These are phyloP conservation scores for Elgaria multicarinata DNA, from an alignment of 2,113 vertebrate species.

Conservation along the genomic window DNA sequence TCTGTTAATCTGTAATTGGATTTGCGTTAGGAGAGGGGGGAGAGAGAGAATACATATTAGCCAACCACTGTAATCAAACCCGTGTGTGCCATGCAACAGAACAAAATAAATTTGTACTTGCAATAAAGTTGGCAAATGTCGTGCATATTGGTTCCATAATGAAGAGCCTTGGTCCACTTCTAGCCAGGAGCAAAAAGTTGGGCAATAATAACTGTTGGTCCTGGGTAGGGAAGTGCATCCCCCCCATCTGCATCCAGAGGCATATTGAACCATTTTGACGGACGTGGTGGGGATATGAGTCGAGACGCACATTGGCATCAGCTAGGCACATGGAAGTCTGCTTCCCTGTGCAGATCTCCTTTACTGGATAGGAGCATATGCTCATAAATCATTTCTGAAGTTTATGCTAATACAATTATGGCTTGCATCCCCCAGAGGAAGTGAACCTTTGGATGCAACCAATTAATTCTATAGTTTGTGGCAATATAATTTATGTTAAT, in stretches of 20 bases:
- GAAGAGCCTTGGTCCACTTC: no score
- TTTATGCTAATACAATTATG: background rate
- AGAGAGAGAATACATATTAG: background rate
- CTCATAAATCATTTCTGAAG: background rate
- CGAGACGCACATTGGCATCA: background rate
- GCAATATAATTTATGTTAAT: background rate
- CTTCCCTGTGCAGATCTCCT: no score
- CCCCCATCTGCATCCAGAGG: background rate
- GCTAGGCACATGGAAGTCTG: background rate
- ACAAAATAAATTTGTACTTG: background rate
- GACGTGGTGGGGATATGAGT: background rate
- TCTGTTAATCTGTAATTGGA: slow-evolving; percentile 18
- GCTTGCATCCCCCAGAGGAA: background rate
- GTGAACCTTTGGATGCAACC: background rate
- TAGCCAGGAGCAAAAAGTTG: background rate
- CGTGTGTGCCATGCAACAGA: background rate
- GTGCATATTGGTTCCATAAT: background rate
- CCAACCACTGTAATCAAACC: background rate
- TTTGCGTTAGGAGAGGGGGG: background rate
- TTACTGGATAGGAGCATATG: background rate
- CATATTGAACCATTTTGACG: background rate
- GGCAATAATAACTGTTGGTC: background rate
- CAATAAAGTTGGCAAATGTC: background rate
- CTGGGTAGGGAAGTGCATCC: background rate
- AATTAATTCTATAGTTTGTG: background rate